phyloP scores from a whole-genome alignment of 2,797 vertebrate genomes.

The Labroides dimidiatus region DNA sequence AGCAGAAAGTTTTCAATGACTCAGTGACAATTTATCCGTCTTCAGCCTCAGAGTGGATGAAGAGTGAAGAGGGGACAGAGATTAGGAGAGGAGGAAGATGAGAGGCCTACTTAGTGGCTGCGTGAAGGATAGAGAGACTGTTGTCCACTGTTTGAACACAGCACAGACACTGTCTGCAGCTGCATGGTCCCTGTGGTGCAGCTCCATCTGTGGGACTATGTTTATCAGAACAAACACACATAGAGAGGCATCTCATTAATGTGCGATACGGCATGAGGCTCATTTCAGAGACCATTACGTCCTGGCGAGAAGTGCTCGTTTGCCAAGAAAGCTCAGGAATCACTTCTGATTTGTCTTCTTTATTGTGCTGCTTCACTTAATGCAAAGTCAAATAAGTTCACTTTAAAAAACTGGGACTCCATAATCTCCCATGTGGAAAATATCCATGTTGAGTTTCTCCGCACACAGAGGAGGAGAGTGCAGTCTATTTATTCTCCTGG shows the following conservation, averaged over 20 bases:
- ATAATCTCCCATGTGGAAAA: constrained; percentile 36
- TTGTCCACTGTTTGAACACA: constrained; percentile 71
- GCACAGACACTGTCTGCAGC: constrained; percentile 76
- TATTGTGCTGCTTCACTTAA: constrained; percentile 17
- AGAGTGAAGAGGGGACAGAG: constrained; percentile 23
- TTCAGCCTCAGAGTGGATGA: constrained; percentile 27
- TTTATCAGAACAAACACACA: constrained; percentile 25
- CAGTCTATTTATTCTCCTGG: constrained; percentile 52
- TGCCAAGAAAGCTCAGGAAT: constrained; percentile 38
- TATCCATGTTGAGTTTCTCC: constrained; percentile 16
- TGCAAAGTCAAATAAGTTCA: constrained; percentile 42
- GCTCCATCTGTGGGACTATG: constrained; percentile 51
- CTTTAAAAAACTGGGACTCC: constrained; percentile 37
- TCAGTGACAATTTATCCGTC: constrained; percentile 15
- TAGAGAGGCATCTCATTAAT: constrained; percentile 52
- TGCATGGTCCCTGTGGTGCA: constrained; percentile 63
- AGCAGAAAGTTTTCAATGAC: constrained; percentile 34
- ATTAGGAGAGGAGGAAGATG: constrained; percentile 50
- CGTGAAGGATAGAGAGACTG: constrained; percentile 66
- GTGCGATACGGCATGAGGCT: constrained; percentile 41
- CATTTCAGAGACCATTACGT: constrained; percentile 56
- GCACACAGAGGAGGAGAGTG: neutral
- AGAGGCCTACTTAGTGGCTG: constrained; percentile 37
- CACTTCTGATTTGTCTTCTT: constrained; percentile 33
- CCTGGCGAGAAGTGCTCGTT: constrained; percentile 37